Evolutionary conservation across 2,888 invertebrate species (phyloP).

Genomic region (Protodeltote pygarga): DNA sequence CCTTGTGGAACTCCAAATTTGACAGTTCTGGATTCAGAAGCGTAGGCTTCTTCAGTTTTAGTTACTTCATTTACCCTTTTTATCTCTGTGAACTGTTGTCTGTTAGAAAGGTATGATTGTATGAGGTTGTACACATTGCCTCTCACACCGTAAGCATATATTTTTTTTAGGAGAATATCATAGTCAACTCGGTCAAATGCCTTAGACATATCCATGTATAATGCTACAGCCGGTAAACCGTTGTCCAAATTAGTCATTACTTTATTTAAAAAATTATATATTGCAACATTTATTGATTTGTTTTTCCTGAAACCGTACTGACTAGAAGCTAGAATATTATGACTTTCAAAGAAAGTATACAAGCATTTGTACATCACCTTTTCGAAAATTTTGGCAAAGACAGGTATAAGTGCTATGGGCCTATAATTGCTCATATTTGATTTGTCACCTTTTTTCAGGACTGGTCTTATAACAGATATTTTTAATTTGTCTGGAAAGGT

Average conservation of each 20-base stretch:
- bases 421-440: conserved; percentile 9
- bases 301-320: too few species aligned
- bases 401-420: conserved; percentile 20
- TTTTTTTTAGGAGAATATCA: neutral
- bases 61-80: neutral
- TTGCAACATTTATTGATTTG: conserved; percentile 4
- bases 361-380: conserved; percentile 5
- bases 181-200: conserved; percentile 2
- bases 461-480: conserved; percentile 14
- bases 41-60: neutral
- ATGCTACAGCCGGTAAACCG: neutral
- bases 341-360: neutral
- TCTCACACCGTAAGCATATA: conserved; percentile 4
- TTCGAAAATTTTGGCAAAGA: conserved; percentile 26
- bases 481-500: conserved; percentile 19
- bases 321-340: conserved; percentile 3
- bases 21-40: neutral
- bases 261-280: neutral
- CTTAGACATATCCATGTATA: neutral
- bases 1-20: conserved; percentile 7
- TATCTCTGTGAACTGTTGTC: conserved; percentile 1
- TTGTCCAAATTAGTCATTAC: neutral
- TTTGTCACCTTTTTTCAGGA: conserved; percentile 20
- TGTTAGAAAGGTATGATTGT: neutral
- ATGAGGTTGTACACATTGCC: conserved; percentile 5